These are phyloP conservation scores for Periophthalmus modestus DNA, from an alignment of 2,113 vertebrate species.

Conservation along the genomic window DNA sequence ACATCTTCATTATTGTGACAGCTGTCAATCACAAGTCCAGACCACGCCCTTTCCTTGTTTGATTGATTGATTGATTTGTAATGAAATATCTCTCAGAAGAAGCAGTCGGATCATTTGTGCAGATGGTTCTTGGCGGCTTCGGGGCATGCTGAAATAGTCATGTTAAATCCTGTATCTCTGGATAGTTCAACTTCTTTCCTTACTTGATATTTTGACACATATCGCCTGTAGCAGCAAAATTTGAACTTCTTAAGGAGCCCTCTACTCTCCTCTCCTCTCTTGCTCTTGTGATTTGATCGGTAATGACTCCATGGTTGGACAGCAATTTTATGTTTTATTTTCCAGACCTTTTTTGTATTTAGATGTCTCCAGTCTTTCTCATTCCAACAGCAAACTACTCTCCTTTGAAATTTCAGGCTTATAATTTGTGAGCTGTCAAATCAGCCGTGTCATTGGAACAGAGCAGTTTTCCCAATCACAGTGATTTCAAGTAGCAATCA, in stretches of 20 bases:
- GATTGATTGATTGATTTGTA: background rate
- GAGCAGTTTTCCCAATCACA: background rate
- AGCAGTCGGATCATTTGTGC: background rate
- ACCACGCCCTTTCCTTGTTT: background rate
- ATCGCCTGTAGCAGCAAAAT: background rate
- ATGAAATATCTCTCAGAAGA: background rate
- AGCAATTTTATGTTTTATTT: background rate
- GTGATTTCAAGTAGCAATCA: constrained; percentile 6
- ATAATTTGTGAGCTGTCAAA: constrained; percentile 4
- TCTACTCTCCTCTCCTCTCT: background rate
- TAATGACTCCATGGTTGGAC: background rate
- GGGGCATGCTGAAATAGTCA: background rate
- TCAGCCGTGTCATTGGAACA: background rate
- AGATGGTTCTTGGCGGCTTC: background rate
- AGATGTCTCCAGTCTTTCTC: background rate
- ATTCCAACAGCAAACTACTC: background rate
- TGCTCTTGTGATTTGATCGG: background rate
- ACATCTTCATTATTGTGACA: background rate
- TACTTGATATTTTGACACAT: background rate
- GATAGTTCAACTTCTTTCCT: background rate
- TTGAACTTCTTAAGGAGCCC: background rate
- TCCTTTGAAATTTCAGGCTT: background rate
- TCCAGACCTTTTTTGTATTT: background rate
- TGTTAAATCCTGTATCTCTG: background rate
- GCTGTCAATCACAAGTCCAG: background rate